Evolutionary conservation across 1,140 invertebrate genomes (phyloP), one percentile per base, ranked within the genome.

Genomic region (Drosophila pachea): DNA sequence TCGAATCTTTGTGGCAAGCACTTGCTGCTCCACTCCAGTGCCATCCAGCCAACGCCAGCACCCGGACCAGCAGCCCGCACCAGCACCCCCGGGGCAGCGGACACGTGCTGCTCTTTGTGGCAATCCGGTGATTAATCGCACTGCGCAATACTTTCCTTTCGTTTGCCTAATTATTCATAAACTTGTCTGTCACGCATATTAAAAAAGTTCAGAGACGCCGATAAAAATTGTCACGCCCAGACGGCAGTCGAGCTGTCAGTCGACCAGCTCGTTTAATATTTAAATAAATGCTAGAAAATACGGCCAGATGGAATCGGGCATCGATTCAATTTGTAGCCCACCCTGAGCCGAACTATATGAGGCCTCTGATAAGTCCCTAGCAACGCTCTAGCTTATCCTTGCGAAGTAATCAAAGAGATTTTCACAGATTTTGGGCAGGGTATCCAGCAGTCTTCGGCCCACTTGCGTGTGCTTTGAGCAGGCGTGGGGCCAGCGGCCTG

Each of bases 141-240:
- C 48, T 58, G 12, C 43, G 43, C 54, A 58, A 70, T 60, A 73
- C 60, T 69, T 54, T 66, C 29, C 49, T 50, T 22, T 22, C 22
- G 22, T 22, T 22, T 64, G 68, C 49, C 81, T 81, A 81, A 84
- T 84, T 84, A 84, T 81, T 86, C 81, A 86, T 86, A 77, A 79
- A 73, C 81, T 83, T 73, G 69, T 74, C 67, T 66, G 67, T 64
- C 50, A 59, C 62, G 64, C 75, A 77, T 84, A 79, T 86, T 79
- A 74, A 81, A 79, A 86, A 77, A 72, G 74, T 74, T 81, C 42
- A 33, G 8, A 66, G 53, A 55, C 32, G 42, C 66, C 62, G 68
- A 70, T 66, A 65, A 70, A 74, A 73, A 63, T 73, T 72, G 62
- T 68, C 68, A 61, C 67, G 62, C 56, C 60, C 71, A 70, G 38